Conservation (phyloP, 2,797 vertebrate species). For the Fistularia tabacaria region DNA sequence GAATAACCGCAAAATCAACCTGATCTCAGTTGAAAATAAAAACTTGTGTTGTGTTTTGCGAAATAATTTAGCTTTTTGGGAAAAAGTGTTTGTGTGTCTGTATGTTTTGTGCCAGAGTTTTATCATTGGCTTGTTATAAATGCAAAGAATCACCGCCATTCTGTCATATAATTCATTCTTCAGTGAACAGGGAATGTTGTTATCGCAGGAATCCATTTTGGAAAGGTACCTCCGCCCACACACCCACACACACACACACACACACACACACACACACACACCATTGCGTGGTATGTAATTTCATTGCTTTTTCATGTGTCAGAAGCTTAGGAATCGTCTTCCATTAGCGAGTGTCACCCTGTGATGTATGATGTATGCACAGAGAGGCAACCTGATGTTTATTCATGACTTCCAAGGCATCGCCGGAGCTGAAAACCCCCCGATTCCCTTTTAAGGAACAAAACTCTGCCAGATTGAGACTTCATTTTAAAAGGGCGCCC, state of each 20-base stretch:
- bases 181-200: constrained; percentile 39
- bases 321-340: constrained; percentile 71
- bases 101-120: no score
- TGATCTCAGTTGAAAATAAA: no score
- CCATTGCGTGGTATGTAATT: constrained; percentile 72
- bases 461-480: constrained; percentile 76
- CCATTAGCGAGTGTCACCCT: constrained; percentile 77
- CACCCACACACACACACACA: no score
- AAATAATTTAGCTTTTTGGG: no score
- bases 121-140: constrained; percentile 9
- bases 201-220: constrained; percentile 70
- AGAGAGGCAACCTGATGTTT: constrained; percentile 77
- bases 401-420: constrained; percentile 80
- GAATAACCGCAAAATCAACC: no score
- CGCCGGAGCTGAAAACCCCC: constrained; percentile 67
- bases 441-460: constrained; percentile 83
- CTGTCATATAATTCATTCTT: constrained; percentile 21
- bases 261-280: constrained; percentile 2
- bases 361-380: constrained; percentile 81
- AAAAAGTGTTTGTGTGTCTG: no score
- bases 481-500: constrained; percentile 72
- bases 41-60: no score
- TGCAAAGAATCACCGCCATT: constrained; percentile 28
- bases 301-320: constrained; percentile 75
- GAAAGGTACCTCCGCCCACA: constrained; percentile 50